Base-by-base conservation (phyloP, 2,888 invertebrate genomes). In the Spilosoma lubricipeda region DNA sequence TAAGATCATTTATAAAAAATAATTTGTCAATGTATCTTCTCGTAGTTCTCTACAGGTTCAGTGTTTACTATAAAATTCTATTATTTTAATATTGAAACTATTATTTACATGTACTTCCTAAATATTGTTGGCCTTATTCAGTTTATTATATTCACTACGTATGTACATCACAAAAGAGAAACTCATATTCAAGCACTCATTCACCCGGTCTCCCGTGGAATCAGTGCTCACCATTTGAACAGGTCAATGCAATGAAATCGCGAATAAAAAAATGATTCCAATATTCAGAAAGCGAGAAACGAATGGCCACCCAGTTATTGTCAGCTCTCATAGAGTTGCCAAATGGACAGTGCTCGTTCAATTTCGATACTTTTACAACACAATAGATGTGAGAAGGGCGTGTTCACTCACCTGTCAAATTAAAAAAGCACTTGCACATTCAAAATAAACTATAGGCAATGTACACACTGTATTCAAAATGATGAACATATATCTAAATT, bases 311-410 rank as follows among this genome's bases (percentile, higher is more conserved):
- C 86, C 88, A 87, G 90, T 90, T 92, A 95, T 94, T 95, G 94
- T 94, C 91, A 87, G 87, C 89, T 89, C 86, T 88, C 90, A 92
- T 91, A 92, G 89, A 91, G 89, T 83, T 82, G 90, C 90, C 91
- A 94, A 95, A 94, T 94, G 94, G 95, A 94, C 91, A 88, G 89
- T 88, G 90, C 89, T 88, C 91, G 93, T 94, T 93, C 95, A 94
- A 95, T 95, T 95, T 93, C 94, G 94, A 95, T 95, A 95, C 95
- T 94, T 93, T 94, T 89, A 91, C 93, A 92, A 94, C 91, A 95
- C 95, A 95, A 95, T 95, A 91, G 95, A 89, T 86, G 89, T 85
- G 90, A 92, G 93, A 90, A 94, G 95, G 95, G 94, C 94, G 94
- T 93, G 95, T 83, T 92, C 95, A 87, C 85, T 95, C 94, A 94